phyloP scores from a whole-genome alignment of 1,140 invertebrate genomes.

The Andricus grossulariae region DNA sequence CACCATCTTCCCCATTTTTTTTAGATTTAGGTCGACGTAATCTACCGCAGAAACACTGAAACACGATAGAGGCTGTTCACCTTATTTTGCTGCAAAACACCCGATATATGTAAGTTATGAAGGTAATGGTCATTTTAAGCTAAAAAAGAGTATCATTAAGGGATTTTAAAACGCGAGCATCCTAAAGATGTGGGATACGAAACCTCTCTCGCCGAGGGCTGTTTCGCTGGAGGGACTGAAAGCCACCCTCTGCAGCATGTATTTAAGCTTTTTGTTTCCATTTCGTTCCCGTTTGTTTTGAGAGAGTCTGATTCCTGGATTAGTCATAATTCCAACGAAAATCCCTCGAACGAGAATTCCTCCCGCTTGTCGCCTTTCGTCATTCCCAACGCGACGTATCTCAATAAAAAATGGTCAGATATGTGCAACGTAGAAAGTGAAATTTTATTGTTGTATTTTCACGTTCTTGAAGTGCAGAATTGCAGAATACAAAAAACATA shows the following conservation, averaged over 20 bases:
- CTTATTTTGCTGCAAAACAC: neutral
- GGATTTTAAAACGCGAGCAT: neutral
- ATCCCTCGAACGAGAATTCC: slow-evolving; percentile 16
- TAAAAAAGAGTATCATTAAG: neutral
- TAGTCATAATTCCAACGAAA: slow-evolving; percentile 20
- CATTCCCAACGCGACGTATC: slow-evolving; percentile 12
- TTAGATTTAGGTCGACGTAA: slow-evolving; percentile 48
- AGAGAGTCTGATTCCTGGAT: slow-evolving; percentile 14
- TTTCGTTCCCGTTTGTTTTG: neutral
- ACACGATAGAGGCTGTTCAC: slow-evolving; percentile 42
- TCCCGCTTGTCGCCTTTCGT: slow-evolving; percentile 7
- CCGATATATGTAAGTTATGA: neutral
- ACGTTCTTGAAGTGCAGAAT: too few relatives aligned
- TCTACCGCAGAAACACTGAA: slow-evolving; percentile 54
- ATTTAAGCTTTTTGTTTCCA: slow-evolving; percentile 18
- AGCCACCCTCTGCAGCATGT: neutral
- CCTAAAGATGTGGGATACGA: neutral
- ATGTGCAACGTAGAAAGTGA: neutral
- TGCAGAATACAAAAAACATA: too few relatives aligned
- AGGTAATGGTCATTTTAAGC: neutral
- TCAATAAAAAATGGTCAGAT: neutral
- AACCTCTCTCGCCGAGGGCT: slow-evolving; percentile 11
- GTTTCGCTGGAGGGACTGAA: slow-evolving; percentile 1
- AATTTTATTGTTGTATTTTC: neutral
- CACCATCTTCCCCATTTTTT: slow-evolving; percentile 37